Evolutionary conservation across 2,888 invertebrate species (phyloP), one percentile per base, ranked within the genome.

Genomic region (Nycteola revayana): DNA sequence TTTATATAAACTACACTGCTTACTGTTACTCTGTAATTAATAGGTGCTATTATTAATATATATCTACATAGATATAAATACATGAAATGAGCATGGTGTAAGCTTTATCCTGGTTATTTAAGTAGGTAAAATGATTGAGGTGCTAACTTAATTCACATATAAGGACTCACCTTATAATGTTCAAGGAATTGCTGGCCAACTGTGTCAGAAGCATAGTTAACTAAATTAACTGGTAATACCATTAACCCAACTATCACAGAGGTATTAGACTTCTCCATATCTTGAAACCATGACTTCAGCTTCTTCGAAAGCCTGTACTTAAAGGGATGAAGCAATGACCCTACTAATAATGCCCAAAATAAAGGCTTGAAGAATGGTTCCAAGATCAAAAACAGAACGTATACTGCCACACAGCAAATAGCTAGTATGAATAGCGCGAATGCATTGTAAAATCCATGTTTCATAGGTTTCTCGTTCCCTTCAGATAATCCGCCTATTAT

Each of bases 311-410:
- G 77, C 35, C 92, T 93, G 42, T 94, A 91, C 77, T 99, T 99
- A 66, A 98, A 94, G 0, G 99, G 99, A 77, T 98, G 97, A n/a
- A 99, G 90, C 22, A 98, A 95, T 0, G 98, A 97, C n/a, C 99
- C 99, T 62, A 98, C 96, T 18, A 99, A 88, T 36, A 98, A 89
- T 0, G 99, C 98, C 99, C 99, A 99, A 55, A 98, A 91, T 32
- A 99, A 80, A 0, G 99, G 98, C 54, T 96, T 94, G 20, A 99
- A 92, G 79, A 98, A 98, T 0, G 98, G 97, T 60, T 96, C 95
- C 17, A 98, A 85, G 51, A 96, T 95, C 45, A 95, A 91, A 76
- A 95, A 97, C 4, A 97, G 90, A 1, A 95, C 95, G 71, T 93
- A 94, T 24, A 93, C 90, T 8, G 94, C 94, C 21, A 91, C 91